These are phyloP conservation scores for Corydoras maculifer DNA, from an alignment of 2,113 vertebrate genomes.

Conservation along the genomic window DNA sequence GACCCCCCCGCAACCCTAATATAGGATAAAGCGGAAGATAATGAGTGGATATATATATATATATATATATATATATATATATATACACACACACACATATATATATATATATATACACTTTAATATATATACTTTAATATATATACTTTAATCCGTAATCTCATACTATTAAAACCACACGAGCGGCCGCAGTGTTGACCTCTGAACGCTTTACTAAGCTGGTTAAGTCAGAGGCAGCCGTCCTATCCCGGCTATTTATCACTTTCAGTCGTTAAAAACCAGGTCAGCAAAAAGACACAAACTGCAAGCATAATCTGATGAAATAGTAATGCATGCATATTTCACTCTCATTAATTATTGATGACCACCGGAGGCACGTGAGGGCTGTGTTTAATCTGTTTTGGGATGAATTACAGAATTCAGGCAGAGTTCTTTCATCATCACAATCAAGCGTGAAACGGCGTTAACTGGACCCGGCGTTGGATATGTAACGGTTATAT, in stretches of 20 bases:
- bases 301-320: background rate
- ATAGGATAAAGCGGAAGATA: too few relatives aligned
- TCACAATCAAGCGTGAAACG: background rate
- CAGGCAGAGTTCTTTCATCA: background rate
- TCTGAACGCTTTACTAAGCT: too few relatives aligned
- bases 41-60: too few relatives aligned
- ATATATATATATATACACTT: too few relatives aligned
- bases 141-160: too few relatives aligned
- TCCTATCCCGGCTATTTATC: background rate
- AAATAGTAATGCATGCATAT: slow-evolving; percentile 33
- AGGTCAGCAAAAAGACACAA: slow-evolving; percentile 4
- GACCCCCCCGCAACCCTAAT: too few relatives aligned
- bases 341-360: slow-evolving; percentile 33
- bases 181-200: background rate
- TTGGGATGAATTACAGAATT: slow-evolving; percentile 7
- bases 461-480: background rate
- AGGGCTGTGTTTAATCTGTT: slow-evolving; percentile 6
- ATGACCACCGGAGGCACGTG: slow-evolving; percentile 16
- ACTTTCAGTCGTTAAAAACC: slow-evolving; percentile 5
- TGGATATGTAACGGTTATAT: background rate
- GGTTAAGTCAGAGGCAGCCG: too few relatives aligned
- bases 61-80: too few relatives aligned
- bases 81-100: too few relatives aligned
- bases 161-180: too few relatives aligned
- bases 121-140: too few relatives aligned